A percentile compares a stretch with the other conserved stretches of the same genome.
These are phyloP conservation scores for Columbina picui DNA, from an alignment of 2,113 vertebrate genomes.

Conservation along the genomic window DNA sequence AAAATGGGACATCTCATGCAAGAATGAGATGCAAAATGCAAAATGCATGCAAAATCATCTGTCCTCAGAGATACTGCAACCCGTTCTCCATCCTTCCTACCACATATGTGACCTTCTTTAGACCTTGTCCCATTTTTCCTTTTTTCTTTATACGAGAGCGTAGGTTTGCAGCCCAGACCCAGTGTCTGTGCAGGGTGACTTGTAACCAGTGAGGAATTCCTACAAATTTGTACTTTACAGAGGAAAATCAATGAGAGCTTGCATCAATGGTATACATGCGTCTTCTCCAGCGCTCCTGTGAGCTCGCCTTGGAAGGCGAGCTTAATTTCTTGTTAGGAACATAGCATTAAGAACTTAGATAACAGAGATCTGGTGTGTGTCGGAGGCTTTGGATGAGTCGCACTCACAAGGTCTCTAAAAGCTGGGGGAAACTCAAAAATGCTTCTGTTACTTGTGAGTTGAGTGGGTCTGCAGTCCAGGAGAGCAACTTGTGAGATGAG, in stretches of 20 bases:
- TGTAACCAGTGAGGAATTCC: background rate
- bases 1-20: background rate
- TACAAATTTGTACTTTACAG: background rate
- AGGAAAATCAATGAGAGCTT: background rate
- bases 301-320: background rate
- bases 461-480: background rate
- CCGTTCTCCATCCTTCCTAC: background rate
- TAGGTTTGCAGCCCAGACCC: background rate
- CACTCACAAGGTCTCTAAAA: background rate
- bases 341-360: background rate
- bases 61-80: background rate
- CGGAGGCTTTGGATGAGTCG: background rate
- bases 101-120: background rate
- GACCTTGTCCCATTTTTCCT: background rate
- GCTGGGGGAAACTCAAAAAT: background rate
- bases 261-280: background rate
- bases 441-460: background rate
- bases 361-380: background rate
- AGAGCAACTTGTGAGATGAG: background rate
- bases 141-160: accelerated
- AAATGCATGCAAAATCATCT: background rate
- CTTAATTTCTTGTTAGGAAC: background rate
- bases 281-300: background rate
- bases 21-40: too few relatives aligned
- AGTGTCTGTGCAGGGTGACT: background rate